These are phyloP conservation scores for Pristionchus fissidentatus DNA, from an alignment of 2,888 invertebrate species.

Conservation along the genomic window DNA sequence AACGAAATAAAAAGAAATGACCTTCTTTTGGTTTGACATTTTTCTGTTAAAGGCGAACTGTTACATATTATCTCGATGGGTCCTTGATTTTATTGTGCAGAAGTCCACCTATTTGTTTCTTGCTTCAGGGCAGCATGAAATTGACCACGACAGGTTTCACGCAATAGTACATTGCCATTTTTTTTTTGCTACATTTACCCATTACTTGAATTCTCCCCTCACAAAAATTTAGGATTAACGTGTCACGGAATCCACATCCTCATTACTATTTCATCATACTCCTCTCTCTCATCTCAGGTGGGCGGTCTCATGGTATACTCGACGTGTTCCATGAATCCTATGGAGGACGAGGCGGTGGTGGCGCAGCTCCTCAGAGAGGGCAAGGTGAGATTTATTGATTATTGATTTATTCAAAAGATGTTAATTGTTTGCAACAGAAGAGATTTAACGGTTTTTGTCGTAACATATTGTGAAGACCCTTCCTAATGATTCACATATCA, in stretches of 20 bases:
- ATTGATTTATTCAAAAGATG: not conserved
- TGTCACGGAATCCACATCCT: no score
- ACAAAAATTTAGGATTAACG: no score
- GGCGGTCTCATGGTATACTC: conserved; percentile 85
- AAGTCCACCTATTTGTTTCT: no score
- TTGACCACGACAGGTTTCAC: no score
- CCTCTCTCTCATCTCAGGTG: conserved; percentile 17
- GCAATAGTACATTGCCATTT: no score
- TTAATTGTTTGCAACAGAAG: not conserved
- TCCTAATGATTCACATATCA: not conserved
- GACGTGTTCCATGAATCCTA: conserved; percentile 96
- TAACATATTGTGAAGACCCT: not conserved
- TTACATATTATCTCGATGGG: no score
- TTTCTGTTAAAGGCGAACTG: no score
- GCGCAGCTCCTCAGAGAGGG: conserved; percentile 75
- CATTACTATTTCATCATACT: not conserved
- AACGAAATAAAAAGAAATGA: no score
- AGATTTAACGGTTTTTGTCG: not conserved
- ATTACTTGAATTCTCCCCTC: not conserved
- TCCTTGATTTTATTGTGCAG: not conserved
- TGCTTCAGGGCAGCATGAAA: no score
- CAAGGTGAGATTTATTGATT: no score
- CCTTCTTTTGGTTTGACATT: no score
- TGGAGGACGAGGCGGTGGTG: conserved; percentile 87
- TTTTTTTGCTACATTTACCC: not conserved